A percentile compares a stretch with the other conserved stretches of the same genome.
phyloP scores from a whole-genome alignment of 2,888 invertebrate species.

The Podabrus alpinus region DNA sequence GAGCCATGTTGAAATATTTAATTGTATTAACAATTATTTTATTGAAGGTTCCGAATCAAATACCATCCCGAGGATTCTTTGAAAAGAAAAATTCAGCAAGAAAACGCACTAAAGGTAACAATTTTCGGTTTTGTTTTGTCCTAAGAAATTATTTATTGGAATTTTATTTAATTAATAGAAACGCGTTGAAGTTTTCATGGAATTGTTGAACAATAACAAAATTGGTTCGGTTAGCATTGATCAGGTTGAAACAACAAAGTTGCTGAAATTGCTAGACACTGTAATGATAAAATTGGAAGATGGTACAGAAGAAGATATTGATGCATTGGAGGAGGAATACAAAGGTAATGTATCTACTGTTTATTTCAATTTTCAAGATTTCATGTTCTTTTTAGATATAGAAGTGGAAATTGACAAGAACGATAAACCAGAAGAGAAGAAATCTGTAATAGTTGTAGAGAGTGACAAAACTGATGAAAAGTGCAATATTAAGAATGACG shows the following conservation, averaged over 20 bases:
- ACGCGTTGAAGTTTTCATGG: conserved; percentile 87
- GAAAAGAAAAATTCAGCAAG: conserved; percentile 86
- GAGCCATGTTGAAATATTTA: not conserved
- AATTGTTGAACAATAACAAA: conserved; percentile 74
- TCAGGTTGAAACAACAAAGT: conserved; percentile 77
- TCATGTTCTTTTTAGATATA: conserved; percentile 25
- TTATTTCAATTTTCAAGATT: not conserved
- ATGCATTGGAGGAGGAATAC: conserved; percentile 74
- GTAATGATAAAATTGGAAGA: conserved; percentile 97
- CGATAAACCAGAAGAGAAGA: conserved; percentile 24
- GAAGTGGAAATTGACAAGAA: conserved; percentile 46
- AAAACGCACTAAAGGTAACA: conserved; percentile 75
- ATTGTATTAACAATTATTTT: conserved; percentile 31
- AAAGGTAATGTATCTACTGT: conserved; percentile 46
- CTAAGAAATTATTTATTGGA: not conserved
- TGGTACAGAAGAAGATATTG: conserved; percentile 85
- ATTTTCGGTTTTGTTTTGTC: not conserved
- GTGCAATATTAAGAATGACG: not conserved
- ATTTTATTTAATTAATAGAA: conserved; percentile 62
- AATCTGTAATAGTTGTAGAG: conserved; percentile 12
- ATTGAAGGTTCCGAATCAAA: conserved; percentile 94
- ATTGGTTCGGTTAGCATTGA: conserved; percentile 83
- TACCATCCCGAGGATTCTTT: conserved; percentile 97
- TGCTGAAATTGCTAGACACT: conserved; percentile 89
- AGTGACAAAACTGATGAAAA: not conserved